Evolutionary conservation across 2,113 vertebrate genomes (phyloP), one percentile per base, ranked within the genome.

Genomic region (Corythaeola cristata): DNA sequence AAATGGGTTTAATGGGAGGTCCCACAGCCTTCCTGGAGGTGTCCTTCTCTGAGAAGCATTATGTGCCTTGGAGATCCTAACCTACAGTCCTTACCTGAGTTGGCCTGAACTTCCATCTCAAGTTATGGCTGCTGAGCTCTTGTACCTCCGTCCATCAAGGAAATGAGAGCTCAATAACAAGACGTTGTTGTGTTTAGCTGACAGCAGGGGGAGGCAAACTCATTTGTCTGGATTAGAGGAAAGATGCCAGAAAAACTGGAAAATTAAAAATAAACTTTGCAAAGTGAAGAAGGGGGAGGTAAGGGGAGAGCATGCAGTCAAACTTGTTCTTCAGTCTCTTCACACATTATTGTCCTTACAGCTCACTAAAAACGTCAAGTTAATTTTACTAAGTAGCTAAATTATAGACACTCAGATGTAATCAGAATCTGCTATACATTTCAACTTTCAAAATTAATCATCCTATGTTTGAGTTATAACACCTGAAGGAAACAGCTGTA

Each of bases 331-430:
- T 95, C 69, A 93, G 68, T 95, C 96, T 95, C 91, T 91, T 93
- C 94, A 90, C 93, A 94, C 92, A 50, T 97, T 96, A 89, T 97
- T 98, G 98, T 98, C 97, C 97, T 97, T 88, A 22, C 87, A 90
- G 86, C 93, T 96, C 84, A 64, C 91, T 84, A 93, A 94, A 96
- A 96, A 94, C 91, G 67, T 97, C 55, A 95, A 97, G 97, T 98
- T 98, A 93, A 97, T 98, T 98, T 98, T 94, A 96, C 96, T 98
- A 97, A 97, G 97, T 95, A 96, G 97, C 97, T 98, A 97, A 98
- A 97, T 98, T 97, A 97, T 88, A 97, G 95, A 98, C 93, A 95
- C 97, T 98, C 95, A 94, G 96, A 96, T 97, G 96, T 96, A 94
- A 96, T 97, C 94, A 97, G 95, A 93, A 96, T 83, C 95, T 15